Evolutionary conservation across 2,888 invertebrate genomes (phyloP), one percentile per base, ranked within the genome.

Genomic region (Magallana nippona): DNA sequence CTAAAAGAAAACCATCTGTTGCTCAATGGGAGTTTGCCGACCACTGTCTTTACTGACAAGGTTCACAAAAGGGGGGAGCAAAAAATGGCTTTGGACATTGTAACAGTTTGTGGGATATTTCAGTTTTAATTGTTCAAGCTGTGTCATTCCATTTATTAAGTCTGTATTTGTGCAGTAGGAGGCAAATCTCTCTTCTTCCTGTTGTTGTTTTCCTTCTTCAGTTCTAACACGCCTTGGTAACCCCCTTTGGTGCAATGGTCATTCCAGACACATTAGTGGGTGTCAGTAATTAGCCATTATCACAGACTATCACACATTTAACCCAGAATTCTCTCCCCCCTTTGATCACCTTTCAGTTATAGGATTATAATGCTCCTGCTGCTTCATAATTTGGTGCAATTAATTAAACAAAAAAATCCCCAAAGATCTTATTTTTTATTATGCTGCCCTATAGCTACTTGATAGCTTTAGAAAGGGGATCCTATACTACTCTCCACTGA

Each of bases 1-100:
- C 71, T 71, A 71, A 71, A 71, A 71, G 71, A 71, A 71, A 71
- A 71, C 71, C 71, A 71, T 71, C 71, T 71, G 71, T 71, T 71
- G 27, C 71, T 13, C 71, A 71, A 15, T 15, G 71, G 71, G 71
- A 27, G 71, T 71, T 71, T 27, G 71, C 71, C 22, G 32, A 32
- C 71, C 71, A 71, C 71, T 71, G 71, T 71, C 71, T 71, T 71
- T 60, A 15, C 71, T 27, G 71, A 71, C 27, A 71, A 71, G 71
- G 71, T 71, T 71, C 71, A 71, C 71, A 71, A 71, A 71, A 71
- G 27, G 71, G 71, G 27, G 11, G n/a, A 27, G 22, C 27, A 71
- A 13, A 11, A n/a, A 27, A 27, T 11, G 11, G 27, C 22, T 22
- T 27, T 27, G 71, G 22, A 3, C 27, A 71, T 22, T 71, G 71